A percentile compares a stretch with the other conserved stretches of the same genome.
Evolutionary conservation across 2,797 vertebrate genomes (phyloP).

Genomic region (Esox lucius): DNA sequence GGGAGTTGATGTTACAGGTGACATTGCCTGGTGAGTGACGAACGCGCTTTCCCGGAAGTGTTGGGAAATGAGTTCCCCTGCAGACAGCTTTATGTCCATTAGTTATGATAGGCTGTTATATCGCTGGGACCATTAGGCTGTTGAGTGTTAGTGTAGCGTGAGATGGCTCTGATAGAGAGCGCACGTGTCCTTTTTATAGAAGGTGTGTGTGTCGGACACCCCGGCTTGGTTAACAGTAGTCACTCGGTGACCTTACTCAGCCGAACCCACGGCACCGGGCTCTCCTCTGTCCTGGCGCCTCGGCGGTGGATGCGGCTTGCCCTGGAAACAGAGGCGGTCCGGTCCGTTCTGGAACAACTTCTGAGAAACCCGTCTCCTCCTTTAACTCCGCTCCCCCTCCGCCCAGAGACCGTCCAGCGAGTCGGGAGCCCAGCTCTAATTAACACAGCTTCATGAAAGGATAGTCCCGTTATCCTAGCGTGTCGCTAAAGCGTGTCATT

Average conservation of each 20-base stretch:
- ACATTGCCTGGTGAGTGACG: not conserved
- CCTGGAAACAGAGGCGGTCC: too few relatives aligned
- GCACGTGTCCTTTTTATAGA: too few relatives aligned
- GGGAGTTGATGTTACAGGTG: constrained; percentile 4
- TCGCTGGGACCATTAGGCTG: not conserved
- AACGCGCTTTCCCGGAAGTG: not conserved
- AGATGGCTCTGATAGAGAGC: not conserved
- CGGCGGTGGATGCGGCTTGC: too few relatives aligned
- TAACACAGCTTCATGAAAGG: not conserved
- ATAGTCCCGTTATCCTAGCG: not conserved
- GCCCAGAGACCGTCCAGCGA: not conserved
- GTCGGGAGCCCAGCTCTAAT: not conserved
- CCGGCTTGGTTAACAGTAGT: too few relatives aligned
- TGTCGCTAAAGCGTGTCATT: not conserved
- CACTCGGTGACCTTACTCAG: too few relatives aligned
- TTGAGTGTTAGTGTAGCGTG: not conserved
- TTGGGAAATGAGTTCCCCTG: not conserved
- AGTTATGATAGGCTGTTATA: not conserved
- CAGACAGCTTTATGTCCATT: not conserved
- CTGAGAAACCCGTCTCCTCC: too few relatives aligned
- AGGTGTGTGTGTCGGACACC: not conserved
- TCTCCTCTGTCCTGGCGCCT: too few relatives aligned
- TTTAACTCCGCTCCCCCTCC: too few relatives aligned
- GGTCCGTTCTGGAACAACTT: too few relatives aligned
- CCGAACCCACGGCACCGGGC: too few relatives aligned